Percentiles rank a stretch among this genome's conserved stretches.
These are phyloP conservation scores for Gracilinanus agilis DNA, from an alignment of 2,113 vertebrate species.

Conservation along the genomic window DNA sequence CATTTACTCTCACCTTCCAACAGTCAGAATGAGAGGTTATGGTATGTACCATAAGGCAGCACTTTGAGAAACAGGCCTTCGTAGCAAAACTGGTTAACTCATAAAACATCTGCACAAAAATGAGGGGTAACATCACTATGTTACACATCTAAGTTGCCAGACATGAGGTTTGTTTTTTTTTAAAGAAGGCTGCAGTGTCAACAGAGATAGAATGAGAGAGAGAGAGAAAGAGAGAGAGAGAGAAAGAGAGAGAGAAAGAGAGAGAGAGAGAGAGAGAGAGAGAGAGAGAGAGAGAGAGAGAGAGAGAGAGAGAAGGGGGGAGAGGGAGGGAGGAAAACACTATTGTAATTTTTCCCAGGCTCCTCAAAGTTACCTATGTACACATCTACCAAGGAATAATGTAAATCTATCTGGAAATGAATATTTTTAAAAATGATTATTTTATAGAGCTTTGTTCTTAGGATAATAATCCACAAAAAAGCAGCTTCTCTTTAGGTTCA, in stretches of 20 bases:
- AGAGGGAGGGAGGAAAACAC: background rate
- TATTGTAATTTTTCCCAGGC: background rate
- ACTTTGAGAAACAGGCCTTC: background rate
- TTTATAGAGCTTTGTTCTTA: background rate
- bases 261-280: no score
- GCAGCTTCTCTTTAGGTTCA: background rate
- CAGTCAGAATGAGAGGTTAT: background rate
- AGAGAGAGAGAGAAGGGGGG: fast-evolving
- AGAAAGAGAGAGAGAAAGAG: no score
- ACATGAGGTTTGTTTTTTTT: background rate
- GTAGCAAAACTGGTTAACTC: background rate
- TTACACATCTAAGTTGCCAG: background rate
- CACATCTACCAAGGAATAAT: background rate
- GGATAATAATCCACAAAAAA: background rate
- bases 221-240: fast-evolving
- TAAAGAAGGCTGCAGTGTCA: background rate
- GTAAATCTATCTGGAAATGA: background rate
- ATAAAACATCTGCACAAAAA: background rate
- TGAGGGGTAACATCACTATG: background rate
- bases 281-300: no score
- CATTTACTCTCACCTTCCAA: background rate
- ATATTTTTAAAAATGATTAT: background rate
- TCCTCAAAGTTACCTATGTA: background rate
- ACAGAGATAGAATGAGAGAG: background rate
- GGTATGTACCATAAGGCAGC: background rate